Conservation (phyloP, 2,797 vertebrate genomes). For the Megaceryle alcyon region DNA sequence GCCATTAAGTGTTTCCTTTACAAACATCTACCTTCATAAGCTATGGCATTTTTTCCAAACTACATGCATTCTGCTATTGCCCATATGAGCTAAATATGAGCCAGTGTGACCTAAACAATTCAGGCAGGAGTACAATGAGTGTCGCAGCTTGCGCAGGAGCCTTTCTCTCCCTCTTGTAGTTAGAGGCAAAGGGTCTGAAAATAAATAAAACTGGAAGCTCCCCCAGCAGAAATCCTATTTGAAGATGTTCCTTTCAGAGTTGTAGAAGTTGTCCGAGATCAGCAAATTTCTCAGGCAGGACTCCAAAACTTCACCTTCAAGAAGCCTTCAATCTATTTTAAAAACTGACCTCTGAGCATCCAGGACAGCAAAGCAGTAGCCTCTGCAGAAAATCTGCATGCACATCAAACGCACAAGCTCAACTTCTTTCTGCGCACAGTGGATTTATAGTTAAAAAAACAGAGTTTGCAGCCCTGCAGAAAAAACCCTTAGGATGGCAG, state of each 20-base stretch:
- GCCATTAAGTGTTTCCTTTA: background rate
- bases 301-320: constrained; percentile 32
- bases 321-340: background rate
- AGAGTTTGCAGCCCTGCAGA: background rate
- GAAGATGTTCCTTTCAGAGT: background rate
- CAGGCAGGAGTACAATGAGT: background rate
- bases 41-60: background rate
- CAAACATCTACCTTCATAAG: background rate
- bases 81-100: background rate
- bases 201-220: background rate
- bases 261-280: background rate
- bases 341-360: background rate
- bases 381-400: background rate
- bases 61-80: background rate
- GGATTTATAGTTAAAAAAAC: background rate
- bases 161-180: background rate
- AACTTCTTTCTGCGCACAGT: rapidly evolving
- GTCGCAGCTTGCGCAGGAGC: background rate
- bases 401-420: background rate
- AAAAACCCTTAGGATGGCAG: background rate
- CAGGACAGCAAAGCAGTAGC: background rate
- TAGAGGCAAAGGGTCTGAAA: background rate
- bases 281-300: constrained; percentile 37
- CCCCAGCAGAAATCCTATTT: background rate
- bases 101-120: background rate